phyloP scores from a whole-genome alignment of 2,113 vertebrate species.

The Oxyura jamaicensis region DNA sequence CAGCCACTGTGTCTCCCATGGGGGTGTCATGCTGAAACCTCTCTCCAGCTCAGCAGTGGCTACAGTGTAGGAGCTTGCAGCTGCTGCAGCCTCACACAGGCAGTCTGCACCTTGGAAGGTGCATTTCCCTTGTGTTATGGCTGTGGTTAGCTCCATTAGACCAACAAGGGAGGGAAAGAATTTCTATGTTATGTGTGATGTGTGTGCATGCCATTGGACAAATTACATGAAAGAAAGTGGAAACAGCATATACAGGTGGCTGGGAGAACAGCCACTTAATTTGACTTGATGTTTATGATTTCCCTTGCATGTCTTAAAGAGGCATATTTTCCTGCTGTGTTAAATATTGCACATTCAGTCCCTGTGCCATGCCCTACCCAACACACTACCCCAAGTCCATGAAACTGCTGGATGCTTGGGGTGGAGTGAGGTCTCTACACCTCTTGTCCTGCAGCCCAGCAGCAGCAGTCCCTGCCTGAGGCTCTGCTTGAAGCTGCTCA shows the following conservation, averaged over 20 bases:
- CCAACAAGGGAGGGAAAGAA: background rate
- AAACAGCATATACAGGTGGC: background rate
- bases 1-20: accelerated
- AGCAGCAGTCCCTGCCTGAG: background rate
- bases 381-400: background rate
- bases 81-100: accelerated
- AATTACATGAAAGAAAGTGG: background rate
- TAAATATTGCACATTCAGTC: background rate
- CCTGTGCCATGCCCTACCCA: accelerated
- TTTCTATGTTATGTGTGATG: background rate
- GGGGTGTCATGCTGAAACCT: background rate
- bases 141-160: background rate
- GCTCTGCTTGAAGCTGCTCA: background rate
- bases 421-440: background rate
- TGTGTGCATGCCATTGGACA: background rate
- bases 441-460: background rate
- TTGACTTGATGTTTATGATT: background rate
- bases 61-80: background rate
- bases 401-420: background rate
- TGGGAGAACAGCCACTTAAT: background rate
- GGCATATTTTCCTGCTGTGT: background rate
- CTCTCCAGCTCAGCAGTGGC: background rate
- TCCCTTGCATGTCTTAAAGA: background rate
- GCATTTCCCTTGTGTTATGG: accelerated
- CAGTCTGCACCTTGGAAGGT: background rate